Evolutionary conservation across 2,113 vertebrate genomes (phyloP), one percentile per base, ranked within the genome.

Genomic region (Sinocyclocheilus anophthalmus): DNA sequence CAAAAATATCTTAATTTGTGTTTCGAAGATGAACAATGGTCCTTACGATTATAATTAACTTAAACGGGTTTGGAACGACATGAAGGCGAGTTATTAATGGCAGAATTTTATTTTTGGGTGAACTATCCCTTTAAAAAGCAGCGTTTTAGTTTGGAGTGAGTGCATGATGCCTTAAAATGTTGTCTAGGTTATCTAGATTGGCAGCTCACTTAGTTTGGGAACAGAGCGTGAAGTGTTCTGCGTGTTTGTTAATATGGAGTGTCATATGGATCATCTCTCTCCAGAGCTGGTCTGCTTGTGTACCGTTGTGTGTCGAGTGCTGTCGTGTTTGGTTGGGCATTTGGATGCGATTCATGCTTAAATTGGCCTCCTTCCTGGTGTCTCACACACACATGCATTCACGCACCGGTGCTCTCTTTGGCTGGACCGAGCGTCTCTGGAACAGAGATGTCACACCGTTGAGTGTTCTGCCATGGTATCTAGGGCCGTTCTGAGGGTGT

Each of bases 381-480:
- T 63, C 79, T 80, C 77, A 2, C 50, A 78, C 26, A 6, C 77
- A 59, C 24, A 67, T 76, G 70, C 70, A 30, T 76, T 45, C 80
- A 82, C 2, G 63, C 42, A 37, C 63, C 26, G 9, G 16, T 70
- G 65, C 63, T 70, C 81, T 82, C 24, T 70, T 50, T 82, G 79
- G 79, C 79, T 16, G 59, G 79, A 30, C 79, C 10, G 10, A 42
- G 24, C 24, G 18, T 30, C 63, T 30, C 45, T 82, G 80, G 63
- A 69, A 82, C 81, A 82, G 30, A 82, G 82, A 84, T 84, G 69
- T 73, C 82, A 73, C 13, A 7, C 69, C 33, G 22, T 42, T 20
- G 82, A 82, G 81, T 82, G 24, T 55, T 33, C 63, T 69, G 42
- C 18, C 26, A 45, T 14, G 63, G 24, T 70, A 70, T 33, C 65